Conservation (phyloP, 2,888 invertebrate genomes). For the Adelognathus sp. region DNA sequence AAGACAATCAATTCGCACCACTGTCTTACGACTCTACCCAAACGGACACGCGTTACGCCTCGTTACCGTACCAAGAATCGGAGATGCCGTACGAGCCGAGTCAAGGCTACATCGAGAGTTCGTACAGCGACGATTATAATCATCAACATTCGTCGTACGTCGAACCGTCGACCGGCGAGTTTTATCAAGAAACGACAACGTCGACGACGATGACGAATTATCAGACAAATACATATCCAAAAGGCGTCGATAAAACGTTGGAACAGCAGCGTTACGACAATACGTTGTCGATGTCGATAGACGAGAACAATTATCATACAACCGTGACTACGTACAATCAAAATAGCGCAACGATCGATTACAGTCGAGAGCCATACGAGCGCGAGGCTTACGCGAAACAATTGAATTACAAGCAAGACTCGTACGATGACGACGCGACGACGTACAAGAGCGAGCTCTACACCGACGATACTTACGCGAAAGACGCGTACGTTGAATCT, state of each 20-base stretch:
- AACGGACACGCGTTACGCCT: slow-evolving; percentile 64
- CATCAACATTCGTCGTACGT: slow-evolving; percentile 38
- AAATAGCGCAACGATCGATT: slow-evolving; percentile 35
- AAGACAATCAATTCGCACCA: slow-evolving; percentile 69
- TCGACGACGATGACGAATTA: too few relatives aligned
- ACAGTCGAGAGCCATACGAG: slow-evolving; percentile 42
- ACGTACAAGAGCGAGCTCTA: slow-evolving; percentile 50
- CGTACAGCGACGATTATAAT: slow-evolving; percentile 54
- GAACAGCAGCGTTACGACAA: slow-evolving; percentile 67
- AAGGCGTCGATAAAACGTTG: slow-evolving; percentile 68
- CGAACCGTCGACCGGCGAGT: slow-evolving; percentile 40
- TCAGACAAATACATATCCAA: slow-evolving; percentile 72
- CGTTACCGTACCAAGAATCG: slow-evolving; percentile 69
- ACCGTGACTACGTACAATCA: slow-evolving; percentile 64
- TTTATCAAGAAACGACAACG: slow-evolving; percentile 69
- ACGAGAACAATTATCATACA: slow-evolving; percentile 70
- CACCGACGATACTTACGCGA: slow-evolving; percentile 49
- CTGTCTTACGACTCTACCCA: slow-evolving; percentile 62
- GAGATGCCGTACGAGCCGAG: slow-evolving; percentile 38
- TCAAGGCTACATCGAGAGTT: slow-evolving; percentile 53
- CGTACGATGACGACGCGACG: slow-evolving; percentile 38
- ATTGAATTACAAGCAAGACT: slow-evolving; percentile 49
- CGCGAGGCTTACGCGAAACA: slow-evolving; percentile 40
- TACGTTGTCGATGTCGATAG: slow-evolving; percentile 61
- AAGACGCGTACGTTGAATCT: slow-evolving; percentile 57